These are phyloP conservation scores for Sphaerophoria taeniata DNA, from an alignment of 2,888 invertebrate genomes.

Conservation along the genomic window DNA sequence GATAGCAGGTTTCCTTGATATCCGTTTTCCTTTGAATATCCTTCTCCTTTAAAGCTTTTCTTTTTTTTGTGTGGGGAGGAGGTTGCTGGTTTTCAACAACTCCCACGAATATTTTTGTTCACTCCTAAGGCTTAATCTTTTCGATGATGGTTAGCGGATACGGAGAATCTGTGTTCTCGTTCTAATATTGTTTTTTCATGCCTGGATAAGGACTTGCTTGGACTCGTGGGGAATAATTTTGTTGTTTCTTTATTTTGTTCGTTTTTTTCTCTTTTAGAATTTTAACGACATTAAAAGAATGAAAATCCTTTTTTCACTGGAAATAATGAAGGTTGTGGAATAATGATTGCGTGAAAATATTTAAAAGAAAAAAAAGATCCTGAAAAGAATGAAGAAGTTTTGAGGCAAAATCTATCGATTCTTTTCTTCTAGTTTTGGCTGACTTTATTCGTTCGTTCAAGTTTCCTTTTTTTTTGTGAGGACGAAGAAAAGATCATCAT, in stretches of 20 bases:
- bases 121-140: not conserved
- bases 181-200: not conserved
- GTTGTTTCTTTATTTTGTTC: not conserved
- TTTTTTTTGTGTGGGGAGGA: not conserved
- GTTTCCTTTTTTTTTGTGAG: not conserved
- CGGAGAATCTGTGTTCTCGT: not conserved
- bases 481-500: not conserved
- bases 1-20: not conserved
- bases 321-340: conserved; percentile 11
- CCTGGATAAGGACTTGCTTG: not conserved
- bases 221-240: conserved; percentile 4
- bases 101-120: not conserved
- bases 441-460: not conserved
- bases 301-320: conserved; percentile 6
- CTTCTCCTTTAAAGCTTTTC: not conserved
- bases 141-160: not conserved
- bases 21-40: not conserved
- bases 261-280: not conserved
- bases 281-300: conserved; percentile 12
- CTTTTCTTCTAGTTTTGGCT: not conserved
- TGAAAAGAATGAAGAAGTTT: conserved; percentile 17
- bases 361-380: conserved; percentile 2
- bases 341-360: conserved; percentile 18
- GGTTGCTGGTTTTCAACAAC: not conserved
- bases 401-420: not conserved